Evolutionary conservation across 2,888 invertebrate genomes (phyloP).

Genomic region (Auanema freiburgensis): DNA sequence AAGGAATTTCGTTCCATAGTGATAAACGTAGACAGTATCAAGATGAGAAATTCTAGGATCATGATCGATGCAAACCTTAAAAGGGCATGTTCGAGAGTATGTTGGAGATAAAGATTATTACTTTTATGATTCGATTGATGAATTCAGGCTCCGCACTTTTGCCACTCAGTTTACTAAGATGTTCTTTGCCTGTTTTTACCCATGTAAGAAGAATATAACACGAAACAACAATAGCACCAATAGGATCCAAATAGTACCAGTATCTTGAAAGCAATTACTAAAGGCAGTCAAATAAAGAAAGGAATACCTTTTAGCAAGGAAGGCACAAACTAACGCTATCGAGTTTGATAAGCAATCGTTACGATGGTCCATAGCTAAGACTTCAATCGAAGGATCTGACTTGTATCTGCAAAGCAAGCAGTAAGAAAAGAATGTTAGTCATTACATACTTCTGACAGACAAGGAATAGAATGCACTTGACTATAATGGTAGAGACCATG

Average conservation of each 20-base stretch:
- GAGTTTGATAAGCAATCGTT: constrained; percentile 68
- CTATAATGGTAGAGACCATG: constrained; percentile 58
- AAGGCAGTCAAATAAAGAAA: too few species aligned
- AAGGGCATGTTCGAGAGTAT: not conserved
- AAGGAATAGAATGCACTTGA: constrained; percentile 53
- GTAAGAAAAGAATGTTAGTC: not conserved
- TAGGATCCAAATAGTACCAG: constrained; percentile 67
- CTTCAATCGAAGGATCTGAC: constrained; percentile 63
- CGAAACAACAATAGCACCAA: constrained; percentile 68
- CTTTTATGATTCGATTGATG: constrained; percentile 64
- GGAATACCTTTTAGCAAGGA: constrained; percentile 27
- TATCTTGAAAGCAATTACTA: constrained; percentile 6
- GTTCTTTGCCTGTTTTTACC: constrained; percentile 65
- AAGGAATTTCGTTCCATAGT: constrained; percentile 67
- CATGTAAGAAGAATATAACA: constrained; percentile 67
- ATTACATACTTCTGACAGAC: constrained; percentile 51
- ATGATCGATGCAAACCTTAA: constrained; percentile 62
- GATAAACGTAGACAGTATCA: constrained; percentile 69
- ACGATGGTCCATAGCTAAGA: constrained; percentile 68
- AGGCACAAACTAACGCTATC: constrained; percentile 67
- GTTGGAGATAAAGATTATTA: constrained; percentile 14
- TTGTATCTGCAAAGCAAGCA: constrained; percentile 45
- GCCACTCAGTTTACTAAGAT: constrained; percentile 59
- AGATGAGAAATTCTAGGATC: constrained; percentile 60
- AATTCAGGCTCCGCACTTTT: constrained; percentile 61